Base-by-base conservation (phyloP, 2,113 vertebrate species). In the Gymnocephalus cernua region DNA sequence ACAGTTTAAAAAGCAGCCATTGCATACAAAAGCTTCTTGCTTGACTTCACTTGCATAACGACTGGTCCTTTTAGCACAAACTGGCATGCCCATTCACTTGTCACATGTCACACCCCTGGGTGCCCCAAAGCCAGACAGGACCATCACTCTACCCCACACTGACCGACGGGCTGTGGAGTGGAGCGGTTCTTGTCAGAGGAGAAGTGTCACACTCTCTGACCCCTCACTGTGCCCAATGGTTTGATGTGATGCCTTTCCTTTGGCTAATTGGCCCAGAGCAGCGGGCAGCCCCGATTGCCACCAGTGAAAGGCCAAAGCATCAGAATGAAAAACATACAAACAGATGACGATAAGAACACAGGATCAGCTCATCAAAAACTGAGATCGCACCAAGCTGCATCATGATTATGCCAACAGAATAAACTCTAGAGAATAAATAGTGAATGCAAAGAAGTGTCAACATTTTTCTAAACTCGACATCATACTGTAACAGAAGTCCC, bases 251-350 rank as follows among this genome's bases (percentile, higher is more conserved):
- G 86, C 77, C 80, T 88, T 47, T 29, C 79, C 86, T 85, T 78
- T 62, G 59, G 76, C 80, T 94, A 95, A 94, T 94, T 94, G 94
- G 94, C 82, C 79, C 38, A 66, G 57, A 91, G 79, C 91, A 89
- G 92, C 73, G 77, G 77, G 91, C 77, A 66, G 83, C 77, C 67
- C 63, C 66, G 38, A 38, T 8, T 83, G 88, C 74, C 72, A 64
- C 67, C 71, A 79, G 47, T 21, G 2, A 86, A 73, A 75, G 80
- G 59, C 79, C 62, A 72, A 79, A 87, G 62, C 57, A 75, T 51
- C 44, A 25, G 38, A 79, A 77, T 70, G 35, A 63, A 73, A 73
- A 89, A 77, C 27, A 82, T 25, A 76, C 68, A 65, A 56, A 69
- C 50, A 45, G 19, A 77, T 44, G 53, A 83, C 21, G 65, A 51